Conservation (phyloP, 2,888 invertebrate genomes). For the Meghimatium bilineatum region DNA sequence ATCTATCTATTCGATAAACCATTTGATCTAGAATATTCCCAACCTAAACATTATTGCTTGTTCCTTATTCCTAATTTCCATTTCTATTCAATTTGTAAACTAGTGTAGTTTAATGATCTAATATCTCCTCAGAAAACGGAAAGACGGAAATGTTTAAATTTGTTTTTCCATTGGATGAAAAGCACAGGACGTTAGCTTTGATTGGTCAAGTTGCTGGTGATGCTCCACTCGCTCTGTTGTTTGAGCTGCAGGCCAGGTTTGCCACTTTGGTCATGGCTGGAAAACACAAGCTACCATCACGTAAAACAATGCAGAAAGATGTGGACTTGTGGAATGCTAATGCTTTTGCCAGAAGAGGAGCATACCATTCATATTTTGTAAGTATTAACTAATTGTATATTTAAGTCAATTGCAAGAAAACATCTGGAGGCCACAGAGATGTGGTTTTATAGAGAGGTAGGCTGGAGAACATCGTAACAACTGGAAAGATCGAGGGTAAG, state of each 20-base stretch:
- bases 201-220: conserved; percentile 3
- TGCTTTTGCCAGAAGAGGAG: background rate
- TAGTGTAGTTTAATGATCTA: too few relatives aligned
- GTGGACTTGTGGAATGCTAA: background rate
- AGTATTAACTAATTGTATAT: background rate
- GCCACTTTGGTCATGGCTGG: conserved; percentile 4
- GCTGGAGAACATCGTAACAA: too few relatives aligned
- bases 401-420: too few relatives aligned
- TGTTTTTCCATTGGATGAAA: background rate
- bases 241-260: conserved; percentile 8
- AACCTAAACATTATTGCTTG: too few relatives aligned
- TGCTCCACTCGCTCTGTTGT: background rate
- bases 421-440: too few relatives aligned
- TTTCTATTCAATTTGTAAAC: background rate
- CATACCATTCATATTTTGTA: conserved; percentile 22
- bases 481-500: too few relatives aligned
- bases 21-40: too few relatives aligned
- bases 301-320: conserved; percentile 10
- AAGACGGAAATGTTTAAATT: conserved; percentile 22
- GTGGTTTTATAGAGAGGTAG: too few relatives aligned
- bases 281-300: background rate
- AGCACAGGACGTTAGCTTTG: background rate
- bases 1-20: too few relatives aligned
- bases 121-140: conserved; percentile 7
- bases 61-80: background rate